A percentile compares a stretch with the other conserved stretches of the same genome.
Conservation (phyloP, 1,140 invertebrate genomes). For the Atta cephalotes region DNA sequence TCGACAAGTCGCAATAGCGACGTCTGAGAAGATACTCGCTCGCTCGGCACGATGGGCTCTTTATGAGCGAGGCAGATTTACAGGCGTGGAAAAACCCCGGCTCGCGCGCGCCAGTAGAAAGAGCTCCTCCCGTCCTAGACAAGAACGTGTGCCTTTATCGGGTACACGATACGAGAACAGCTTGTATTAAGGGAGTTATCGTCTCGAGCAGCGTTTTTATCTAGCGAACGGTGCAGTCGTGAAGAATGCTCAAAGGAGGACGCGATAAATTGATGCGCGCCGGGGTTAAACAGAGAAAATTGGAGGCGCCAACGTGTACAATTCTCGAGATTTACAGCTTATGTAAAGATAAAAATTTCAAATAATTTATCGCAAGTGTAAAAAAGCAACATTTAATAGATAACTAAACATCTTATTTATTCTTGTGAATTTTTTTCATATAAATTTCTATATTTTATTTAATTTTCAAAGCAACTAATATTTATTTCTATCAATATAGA, state of each 20-base stretch:
- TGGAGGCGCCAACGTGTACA: background rate
- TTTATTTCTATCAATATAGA: too few relatives aligned
- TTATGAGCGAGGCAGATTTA: conserved; percentile 28
- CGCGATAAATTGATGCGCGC: conserved; percentile 53
- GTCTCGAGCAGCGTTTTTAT: conserved; percentile 51
- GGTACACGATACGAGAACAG: conserved; percentile 50
- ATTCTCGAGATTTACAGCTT: background rate
- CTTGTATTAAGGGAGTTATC: conserved; percentile 57
- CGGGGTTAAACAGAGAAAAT: conserved; percentile 44
- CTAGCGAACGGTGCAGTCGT: conserved; percentile 13
- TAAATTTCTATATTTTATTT: background rate
- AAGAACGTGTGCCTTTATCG: conserved; percentile 53
- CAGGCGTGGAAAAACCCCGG: conserved; percentile 31
- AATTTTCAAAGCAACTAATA: background rate
- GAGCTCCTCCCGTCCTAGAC: conserved; percentile 19
- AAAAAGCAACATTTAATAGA: background rate
- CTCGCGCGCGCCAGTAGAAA: background rate
- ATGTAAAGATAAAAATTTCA: background rate
- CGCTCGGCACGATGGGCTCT: conserved; percentile 41
- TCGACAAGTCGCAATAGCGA: conserved; percentile 77
- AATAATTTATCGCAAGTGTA: background rate
- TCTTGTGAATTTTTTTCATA: background rate
- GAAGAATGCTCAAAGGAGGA: conserved; percentile 29
- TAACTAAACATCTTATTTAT: background rate
- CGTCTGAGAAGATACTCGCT: conserved; percentile 62